Conservation (phyloP, 2,888 invertebrate species). For the Liopterus haemorrhoidalis region DNA sequence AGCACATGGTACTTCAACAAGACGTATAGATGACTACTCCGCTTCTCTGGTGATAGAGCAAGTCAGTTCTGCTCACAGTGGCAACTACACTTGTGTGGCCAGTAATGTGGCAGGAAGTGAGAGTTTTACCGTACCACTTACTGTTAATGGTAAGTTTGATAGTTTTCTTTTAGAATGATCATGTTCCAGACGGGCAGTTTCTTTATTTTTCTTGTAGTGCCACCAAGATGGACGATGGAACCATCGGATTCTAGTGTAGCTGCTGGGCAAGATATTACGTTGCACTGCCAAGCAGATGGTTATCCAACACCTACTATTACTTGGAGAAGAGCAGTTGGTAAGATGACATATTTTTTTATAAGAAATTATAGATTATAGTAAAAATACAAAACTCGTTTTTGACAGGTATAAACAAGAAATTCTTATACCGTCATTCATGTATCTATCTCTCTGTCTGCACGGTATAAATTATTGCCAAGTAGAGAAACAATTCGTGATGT, state of each 20-base stretch:
- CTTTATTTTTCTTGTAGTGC: conserved; percentile 54
- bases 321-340: conserved; percentile 85
- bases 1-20: conserved; percentile 49
- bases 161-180: background rate
- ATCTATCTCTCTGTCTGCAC: too few relatives aligned
- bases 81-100: conserved; percentile 90
- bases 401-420: too few relatives aligned
- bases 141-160: conserved; percentile 64
- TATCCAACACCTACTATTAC: conserved; percentile 83
- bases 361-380: too few relatives aligned
- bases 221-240: conserved; percentile 84
- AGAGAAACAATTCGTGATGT: too few relatives aligned
- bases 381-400: too few relatives aligned
- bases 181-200: background rate
- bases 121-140: conserved; percentile 69
- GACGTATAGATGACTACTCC: conserved; percentile 76
- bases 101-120: conserved; percentile 79
- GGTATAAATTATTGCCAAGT: too few relatives aligned
- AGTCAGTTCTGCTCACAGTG: conserved; percentile 77
- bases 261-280: conserved; percentile 73
- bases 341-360: too few relatives aligned
- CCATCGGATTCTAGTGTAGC: conserved; percentile 77
- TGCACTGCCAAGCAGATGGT: conserved; percentile 87
- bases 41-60: conserved; percentile 80
- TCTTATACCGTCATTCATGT: too few relatives aligned